A percentile compares a stretch with the other conserved stretches of the same genome.
Conservation (phyloP, 35 echinoderm and acorn worm genomes). For the Chiridota heheva region DNA sequence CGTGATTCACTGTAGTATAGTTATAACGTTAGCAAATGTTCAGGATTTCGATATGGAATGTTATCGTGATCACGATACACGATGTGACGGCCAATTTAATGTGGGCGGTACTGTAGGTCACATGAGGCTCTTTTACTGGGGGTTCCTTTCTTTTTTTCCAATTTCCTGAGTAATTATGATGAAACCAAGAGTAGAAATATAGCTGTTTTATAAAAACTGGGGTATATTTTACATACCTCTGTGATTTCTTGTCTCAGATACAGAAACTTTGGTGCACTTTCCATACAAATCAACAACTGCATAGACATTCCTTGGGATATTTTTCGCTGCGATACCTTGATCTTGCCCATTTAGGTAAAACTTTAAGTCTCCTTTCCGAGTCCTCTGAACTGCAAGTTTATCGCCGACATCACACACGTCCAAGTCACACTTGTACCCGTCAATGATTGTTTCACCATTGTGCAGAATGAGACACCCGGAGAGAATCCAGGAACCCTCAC, state of each 20-base stretch:
- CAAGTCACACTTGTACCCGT: conserved; percentile 89
- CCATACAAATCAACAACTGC: conserved; percentile 98
- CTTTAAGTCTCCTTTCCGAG: conserved; percentile 64
- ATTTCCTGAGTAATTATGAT: no score
- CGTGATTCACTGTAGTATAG: no score
- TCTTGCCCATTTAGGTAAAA: conserved; percentile 82
- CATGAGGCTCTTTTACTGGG: no score
- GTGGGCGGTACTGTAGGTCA: no score
- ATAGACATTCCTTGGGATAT: conserved; percentile 64
- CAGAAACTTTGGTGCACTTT: conserved; percentile 85
- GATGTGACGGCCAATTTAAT: no score
- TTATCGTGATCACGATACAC: no score
- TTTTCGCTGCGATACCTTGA: conserved; percentile 68
- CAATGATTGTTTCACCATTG: conserved; percentile 75
- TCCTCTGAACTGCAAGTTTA: conserved; percentile 77
- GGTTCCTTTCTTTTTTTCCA: no score
- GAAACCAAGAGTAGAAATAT: no score
- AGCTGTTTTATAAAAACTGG: no score
- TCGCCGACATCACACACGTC: conserved; percentile 74
- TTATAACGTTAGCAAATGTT: no score
- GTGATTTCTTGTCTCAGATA: conserved; percentile 48
- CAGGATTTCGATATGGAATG: no score
- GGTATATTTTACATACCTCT: no score
- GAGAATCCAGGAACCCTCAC: conserved; percentile 91
- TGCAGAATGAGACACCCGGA: conserved; percentile 78